These are phyloP conservation scores for Anser cygnoides DNA, from an alignment of 2,113 vertebrate genomes.

Conservation along the genomic window DNA sequence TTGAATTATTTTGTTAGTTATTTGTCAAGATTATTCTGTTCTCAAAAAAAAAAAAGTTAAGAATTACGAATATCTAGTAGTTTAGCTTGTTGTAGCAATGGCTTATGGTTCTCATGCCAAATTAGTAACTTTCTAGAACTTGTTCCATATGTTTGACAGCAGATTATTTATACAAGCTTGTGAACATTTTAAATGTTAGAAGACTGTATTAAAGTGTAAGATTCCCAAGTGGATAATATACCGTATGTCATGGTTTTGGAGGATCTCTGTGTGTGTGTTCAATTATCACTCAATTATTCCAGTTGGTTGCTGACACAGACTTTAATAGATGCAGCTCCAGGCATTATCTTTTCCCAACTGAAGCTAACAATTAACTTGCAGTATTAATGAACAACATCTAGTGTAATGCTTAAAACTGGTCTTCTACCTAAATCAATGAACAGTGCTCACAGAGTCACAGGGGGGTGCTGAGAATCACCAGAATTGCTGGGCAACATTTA, in stretches of 20 bases:
- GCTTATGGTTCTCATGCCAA: neutral
- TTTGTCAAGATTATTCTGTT: neutral
- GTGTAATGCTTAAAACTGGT: neutral
- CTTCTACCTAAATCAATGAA: fast-evolving
- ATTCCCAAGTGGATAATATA: neutral
- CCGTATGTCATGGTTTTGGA: neutral
- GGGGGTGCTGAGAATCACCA: neutral
- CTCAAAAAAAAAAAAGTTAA: neutral
- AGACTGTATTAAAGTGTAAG: neutral
- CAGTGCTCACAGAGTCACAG: neutral
- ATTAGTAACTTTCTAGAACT: neutral
- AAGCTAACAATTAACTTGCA: neutral
- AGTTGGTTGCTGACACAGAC: neutral
- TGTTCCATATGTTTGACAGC: neutral
- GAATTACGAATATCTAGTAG: neutral
- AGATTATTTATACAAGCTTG: neutral
- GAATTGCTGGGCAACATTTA: neutral
- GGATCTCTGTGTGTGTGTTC: neutral
- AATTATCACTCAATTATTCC: neutral
- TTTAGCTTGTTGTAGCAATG: neutral
- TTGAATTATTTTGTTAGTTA: neutral
- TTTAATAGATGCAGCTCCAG: neutral
- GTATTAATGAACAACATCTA: neutral
- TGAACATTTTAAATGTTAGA: neutral
- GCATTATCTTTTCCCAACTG: neutral